Conservation (phyloP, 2,113 vertebrate species). For the Brachirus orientalis region DNA sequence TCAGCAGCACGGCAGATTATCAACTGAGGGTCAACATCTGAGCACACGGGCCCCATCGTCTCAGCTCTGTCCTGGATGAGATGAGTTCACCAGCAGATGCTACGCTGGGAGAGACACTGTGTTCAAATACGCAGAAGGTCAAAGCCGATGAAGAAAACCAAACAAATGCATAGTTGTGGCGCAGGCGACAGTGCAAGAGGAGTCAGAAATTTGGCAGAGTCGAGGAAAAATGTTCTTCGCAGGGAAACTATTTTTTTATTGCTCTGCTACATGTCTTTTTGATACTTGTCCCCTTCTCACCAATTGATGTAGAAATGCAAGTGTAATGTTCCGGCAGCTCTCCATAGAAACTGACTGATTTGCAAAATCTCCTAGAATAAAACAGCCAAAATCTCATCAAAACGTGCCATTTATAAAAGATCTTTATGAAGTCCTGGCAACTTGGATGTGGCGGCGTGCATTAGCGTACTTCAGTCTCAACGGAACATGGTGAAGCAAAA, state of each 20-base stretch:
- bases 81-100: conserved; percentile 19
- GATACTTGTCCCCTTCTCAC: conserved; percentile 2
- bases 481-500: conserved; percentile 24
- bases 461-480: too few relatives aligned
- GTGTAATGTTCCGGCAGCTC: conserved; percentile 9
- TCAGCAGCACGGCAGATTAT: conserved; percentile 38
- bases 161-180: neutral
- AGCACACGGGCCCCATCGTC: conserved; percentile 4
- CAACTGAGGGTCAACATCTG: conserved; percentile 43
- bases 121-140: conserved; percentile 11
- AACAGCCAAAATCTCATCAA: neutral
- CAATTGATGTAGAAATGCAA: conserved; percentile 19
- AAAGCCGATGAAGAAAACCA: conserved; percentile 18
- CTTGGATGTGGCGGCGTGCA: too few relatives aligned
- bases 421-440: too few relatives aligned
- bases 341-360: neutral
- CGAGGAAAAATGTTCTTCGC: neutral
- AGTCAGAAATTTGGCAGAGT: neutral
- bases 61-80: conserved; percentile 12
- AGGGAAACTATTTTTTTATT: conserved; percentile 17
- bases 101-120: neutral
- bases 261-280: neutral
- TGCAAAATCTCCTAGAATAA: conserved; percentile 28
- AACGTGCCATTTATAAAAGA: neutral
- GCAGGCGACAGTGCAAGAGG: neutral